Percentiles rank a stretch among this genome's conserved stretches.
These are phyloP conservation scores for Drosophila imparisetae DNA, from an alignment of 2,888 invertebrate species.

Conservation along the genomic window DNA sequence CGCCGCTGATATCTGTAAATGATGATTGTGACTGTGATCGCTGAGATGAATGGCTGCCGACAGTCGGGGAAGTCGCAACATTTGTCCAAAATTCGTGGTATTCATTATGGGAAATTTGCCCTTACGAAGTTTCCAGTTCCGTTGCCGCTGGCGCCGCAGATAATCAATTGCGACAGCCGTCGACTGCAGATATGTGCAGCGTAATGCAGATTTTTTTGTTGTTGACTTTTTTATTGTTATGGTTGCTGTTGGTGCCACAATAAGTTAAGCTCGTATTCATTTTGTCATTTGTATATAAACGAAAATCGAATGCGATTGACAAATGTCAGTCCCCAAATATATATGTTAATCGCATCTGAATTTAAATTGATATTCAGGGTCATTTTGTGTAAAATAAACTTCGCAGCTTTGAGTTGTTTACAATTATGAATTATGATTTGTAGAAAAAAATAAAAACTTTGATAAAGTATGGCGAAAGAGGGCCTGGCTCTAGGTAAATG, in stretches of 20 bases:
- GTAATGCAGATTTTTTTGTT: constrained; percentile 25
- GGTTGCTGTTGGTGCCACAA: constrained; percentile 2
- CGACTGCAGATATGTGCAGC: constrained; percentile 30
- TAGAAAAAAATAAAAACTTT: not conserved
- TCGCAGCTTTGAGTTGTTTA: not conserved
- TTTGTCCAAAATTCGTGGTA: constrained; percentile 26
- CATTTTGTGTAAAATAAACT: constrained; percentile 1
- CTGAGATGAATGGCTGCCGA: constrained; percentile 24
- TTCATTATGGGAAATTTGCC: constrained; percentile 31
- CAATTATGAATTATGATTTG: not conserved
- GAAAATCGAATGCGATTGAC: constrained; percentile 19
- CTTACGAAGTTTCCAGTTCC: constrained; percentile 5
- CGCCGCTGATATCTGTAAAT: constrained; percentile 11
- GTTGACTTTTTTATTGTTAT: not conserved
- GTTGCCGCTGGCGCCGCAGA: constrained; percentile 22
- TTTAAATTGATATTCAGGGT: constrained; percentile 14
- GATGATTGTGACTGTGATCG: constrained; percentile 23
- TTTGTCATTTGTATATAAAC: constrained; percentile 22
- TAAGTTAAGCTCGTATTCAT: not conserved
- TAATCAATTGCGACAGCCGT: constrained; percentile 38
- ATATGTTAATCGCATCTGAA: constrained; percentile 26
- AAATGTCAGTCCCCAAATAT: constrained; percentile 12
- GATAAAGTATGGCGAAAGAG: not conserved
- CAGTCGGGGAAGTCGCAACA: constrained; percentile 13
- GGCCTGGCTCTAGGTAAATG: not conserved